A percentile compares a stretch with the other conserved stretches of the same genome.
These are phyloP conservation scores for Cynopterus brachyotis DNA, from an alignment of 2,113 vertebrate species.

Conservation along the genomic window DNA sequence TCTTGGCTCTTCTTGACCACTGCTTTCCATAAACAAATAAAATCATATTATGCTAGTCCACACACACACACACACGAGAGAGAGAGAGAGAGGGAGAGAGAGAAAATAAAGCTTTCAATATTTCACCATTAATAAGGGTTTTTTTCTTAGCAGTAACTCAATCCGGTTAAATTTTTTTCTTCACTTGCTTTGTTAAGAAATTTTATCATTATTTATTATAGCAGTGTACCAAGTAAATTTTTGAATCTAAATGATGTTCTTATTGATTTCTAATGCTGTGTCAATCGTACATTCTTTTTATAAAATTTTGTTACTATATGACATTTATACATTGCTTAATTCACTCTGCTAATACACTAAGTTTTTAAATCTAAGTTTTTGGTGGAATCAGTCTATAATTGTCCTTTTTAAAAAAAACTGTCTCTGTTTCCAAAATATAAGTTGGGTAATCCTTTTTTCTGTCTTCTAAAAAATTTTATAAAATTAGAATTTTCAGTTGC, in stretches of 20 bases:
- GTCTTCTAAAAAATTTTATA: neutral
- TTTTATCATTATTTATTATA: neutral
- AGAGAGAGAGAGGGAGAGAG: too few species aligned
- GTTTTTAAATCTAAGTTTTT: slow-evolving; percentile 29
- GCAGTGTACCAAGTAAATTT: neutral
- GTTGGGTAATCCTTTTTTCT: neutral
- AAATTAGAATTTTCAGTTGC: neutral
- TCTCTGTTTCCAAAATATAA: neutral
- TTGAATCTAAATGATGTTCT: neutral
- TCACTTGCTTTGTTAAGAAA: neutral
- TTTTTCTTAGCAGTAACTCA: too few species aligned
- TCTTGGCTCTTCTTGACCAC: neutral
- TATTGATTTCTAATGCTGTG: neutral
- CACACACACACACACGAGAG: neutral
- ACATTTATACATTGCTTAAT: neutral
- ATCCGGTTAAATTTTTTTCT: neutral
- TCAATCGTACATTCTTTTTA: neutral
- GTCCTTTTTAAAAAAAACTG: neutral
- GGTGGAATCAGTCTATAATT: neutral
- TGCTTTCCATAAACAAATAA: neutral
- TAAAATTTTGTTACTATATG: neutral
- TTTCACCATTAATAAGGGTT: neutral
- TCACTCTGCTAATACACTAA: neutral
- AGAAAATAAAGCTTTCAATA: neutral
- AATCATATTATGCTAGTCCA: neutral